phyloP scores from a whole-genome alignment of 2,797 vertebrate genomes.

The Karalla daura region DNA sequence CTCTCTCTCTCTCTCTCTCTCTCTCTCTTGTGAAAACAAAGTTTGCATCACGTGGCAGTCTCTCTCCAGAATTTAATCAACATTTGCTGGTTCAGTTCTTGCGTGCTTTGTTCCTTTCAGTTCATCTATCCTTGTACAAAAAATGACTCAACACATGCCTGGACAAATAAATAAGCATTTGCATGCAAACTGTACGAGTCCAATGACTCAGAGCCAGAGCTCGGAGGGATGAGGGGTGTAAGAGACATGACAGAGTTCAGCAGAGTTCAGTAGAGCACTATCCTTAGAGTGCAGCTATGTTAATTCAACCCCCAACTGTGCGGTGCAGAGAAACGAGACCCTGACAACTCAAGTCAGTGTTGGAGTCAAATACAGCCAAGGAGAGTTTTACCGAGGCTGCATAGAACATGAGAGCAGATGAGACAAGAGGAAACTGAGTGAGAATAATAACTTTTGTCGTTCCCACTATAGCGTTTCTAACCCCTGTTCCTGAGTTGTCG shows the following conservation, averaged over 20 bases:
- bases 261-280: slow-evolving; percentile 18
- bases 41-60: not conserved
- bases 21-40: not conserved
- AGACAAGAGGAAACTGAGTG: slow-evolving; percentile 9
- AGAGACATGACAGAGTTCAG: slow-evolving; percentile 26
- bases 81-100: not conserved
- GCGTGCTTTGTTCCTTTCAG: not conserved
- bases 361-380: slow-evolving; percentile 6
- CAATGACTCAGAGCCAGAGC: not conserved
- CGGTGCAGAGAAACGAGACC: not conserved
- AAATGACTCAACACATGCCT: not conserved
- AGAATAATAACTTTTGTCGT: slow-evolving; percentile 24
- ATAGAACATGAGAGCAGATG: slow-evolving; percentile 3
- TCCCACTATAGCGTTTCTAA: slow-evolving; percentile 12
- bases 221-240: not conserved
- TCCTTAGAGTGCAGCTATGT: not conserved
- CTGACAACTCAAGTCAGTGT: slow-evolving; percentile 6
- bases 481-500: slow-evolving; percentile 12
- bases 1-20: no score
- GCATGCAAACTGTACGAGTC: no score
- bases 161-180: not conserved
- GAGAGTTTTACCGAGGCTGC: not conserved
- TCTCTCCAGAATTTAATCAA: not conserved
- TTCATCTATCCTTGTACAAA: not conserved
- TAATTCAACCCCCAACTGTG: not conserved